A percentile compares a stretch with the other conserved stretches of the same genome.
Conservation (phyloP, 2,888 invertebrate genomes). For the Nemurella pictetii region DNA sequence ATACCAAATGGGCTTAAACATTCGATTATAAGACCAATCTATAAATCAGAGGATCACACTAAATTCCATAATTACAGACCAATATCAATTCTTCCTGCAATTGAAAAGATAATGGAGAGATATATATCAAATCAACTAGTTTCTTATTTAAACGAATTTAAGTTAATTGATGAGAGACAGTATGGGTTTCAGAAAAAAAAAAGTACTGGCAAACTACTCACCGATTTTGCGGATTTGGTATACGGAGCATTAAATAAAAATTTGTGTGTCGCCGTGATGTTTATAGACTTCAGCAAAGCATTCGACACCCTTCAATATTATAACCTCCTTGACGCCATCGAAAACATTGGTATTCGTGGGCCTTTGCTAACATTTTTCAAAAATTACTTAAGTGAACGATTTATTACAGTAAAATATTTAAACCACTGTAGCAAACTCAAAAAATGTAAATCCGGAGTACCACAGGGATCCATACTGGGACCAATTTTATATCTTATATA, state of each 20-base stretch:
- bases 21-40: slow-evolving; percentile 6
- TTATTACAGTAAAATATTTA: no score
- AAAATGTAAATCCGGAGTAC: no score
- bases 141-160: neutral
- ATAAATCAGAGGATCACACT: neutral
- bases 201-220: neutral
- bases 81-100: slow-evolving; percentile 5
- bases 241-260: slow-evolving; percentile 1
- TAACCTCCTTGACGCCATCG: no score
- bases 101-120: slow-evolving; percentile 13
- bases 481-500: no score
- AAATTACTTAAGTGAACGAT: no score
- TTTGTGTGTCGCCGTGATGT: neutral
- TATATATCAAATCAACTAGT: neutral
- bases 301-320: no score
- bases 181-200: slow-evolving; percentile 8
- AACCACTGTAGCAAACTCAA: no score
- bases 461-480: no score
- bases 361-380: no score
- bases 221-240: neutral
- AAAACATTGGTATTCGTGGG: no score
- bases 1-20: neutral
- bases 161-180: neutral
- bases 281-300: neutral
- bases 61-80: neutral